phyloP scores from a whole-genome alignment of 2,797 vertebrate species.

The Allenopithecus nigroviridis region DNA sequence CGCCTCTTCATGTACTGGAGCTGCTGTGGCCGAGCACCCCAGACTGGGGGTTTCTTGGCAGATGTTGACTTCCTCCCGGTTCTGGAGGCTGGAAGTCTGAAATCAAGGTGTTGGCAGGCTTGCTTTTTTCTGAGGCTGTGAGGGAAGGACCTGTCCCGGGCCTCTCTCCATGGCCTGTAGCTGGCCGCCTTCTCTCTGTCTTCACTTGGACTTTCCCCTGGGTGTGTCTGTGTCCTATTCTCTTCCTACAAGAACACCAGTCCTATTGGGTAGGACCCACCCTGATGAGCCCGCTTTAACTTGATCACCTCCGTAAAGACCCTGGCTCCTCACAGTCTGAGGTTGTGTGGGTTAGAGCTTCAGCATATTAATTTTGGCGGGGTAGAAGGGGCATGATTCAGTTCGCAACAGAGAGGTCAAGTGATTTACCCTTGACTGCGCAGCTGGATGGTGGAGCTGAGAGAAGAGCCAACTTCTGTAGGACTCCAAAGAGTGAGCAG shows the following conservation, averaged over 20 bases:
- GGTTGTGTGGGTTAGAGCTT: neutral
- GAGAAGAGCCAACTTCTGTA: neutral
- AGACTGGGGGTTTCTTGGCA: neutral
- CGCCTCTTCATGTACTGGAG: neutral
- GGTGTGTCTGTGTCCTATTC: neutral
- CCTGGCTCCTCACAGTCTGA: neutral
- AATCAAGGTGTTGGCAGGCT: rapidly evolving
- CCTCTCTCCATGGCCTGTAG: neutral
- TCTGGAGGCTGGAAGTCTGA: neutral
- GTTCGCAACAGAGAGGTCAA: neutral
- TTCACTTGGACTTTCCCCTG: rapidly evolving
- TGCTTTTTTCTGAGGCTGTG: rapidly evolving
- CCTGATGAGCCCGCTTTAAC: neutral
- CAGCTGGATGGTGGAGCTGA: neutral
- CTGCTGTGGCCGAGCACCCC: rapidly evolving
- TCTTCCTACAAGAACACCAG: neutral
- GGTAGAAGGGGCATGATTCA: neutral
- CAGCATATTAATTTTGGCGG: neutral
- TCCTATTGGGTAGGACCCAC: neutral
- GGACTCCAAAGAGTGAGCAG: rapidly evolving
- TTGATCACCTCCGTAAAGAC: neutral
- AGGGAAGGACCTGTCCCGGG: neutral
- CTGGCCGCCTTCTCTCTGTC: rapidly evolving
- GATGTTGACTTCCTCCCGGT: rapidly evolving
- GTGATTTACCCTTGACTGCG: neutral